Conservation (phyloP, 1,140 invertebrate species). For the Bombus difficillimus region DNA sequence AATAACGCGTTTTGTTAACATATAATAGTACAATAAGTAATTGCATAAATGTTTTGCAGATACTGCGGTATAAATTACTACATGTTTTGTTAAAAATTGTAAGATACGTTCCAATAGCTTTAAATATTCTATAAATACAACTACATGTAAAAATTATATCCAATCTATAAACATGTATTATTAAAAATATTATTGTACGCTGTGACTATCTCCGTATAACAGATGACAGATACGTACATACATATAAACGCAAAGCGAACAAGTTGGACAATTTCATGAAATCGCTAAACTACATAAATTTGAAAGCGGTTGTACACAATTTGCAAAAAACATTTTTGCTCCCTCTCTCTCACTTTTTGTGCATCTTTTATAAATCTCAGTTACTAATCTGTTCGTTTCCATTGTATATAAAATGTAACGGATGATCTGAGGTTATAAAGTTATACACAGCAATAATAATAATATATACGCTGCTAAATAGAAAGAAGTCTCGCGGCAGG, state of each 20-base stretch:
- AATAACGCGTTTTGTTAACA: neutral
- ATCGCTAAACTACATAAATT: neutral
- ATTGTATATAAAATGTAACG: constrained; percentile 5
- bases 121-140: constrained; percentile 32
- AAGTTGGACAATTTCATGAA: neutral
- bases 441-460: constrained; percentile 65
- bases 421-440: constrained; percentile 34
- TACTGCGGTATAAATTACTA: neutral
- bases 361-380: neutral
- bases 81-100: constrained; percentile 5
- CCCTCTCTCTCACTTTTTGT: neutral
- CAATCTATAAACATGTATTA: constrained; percentile 14
- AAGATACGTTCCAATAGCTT: constrained; percentile 33
- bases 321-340: neutral
- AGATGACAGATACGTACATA: neutral
- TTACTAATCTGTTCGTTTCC: neutral
- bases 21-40: neutral
- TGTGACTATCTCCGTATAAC: constrained; percentile 26
- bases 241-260: neutral
- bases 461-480: constrained; percentile 27
- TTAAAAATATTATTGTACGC: constrained; percentile 43
- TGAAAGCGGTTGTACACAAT: neutral
- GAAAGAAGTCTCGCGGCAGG: no score
- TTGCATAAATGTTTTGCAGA: neutral
- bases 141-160: constrained; percentile 26